Percentiles rank a stretch among this genome's conserved stretches.
Conservation (phyloP, 2,113 vertebrate species). For the Typhlomys cinereus region DNA sequence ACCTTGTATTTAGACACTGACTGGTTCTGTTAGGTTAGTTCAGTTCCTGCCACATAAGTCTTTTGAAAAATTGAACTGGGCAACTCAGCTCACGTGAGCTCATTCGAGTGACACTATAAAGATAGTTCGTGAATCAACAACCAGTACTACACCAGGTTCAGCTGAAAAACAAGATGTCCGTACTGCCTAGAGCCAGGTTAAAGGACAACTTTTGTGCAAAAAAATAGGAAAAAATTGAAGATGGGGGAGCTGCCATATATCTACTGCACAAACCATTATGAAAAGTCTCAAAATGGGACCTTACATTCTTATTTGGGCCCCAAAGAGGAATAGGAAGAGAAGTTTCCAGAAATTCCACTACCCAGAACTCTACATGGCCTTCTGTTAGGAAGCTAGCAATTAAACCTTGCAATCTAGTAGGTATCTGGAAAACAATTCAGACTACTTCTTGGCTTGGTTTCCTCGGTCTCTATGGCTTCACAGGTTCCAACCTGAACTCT, state of each 20-base stretch:
- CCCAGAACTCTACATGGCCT: background rate
- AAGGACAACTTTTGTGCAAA: background rate
- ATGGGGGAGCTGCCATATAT: background rate
- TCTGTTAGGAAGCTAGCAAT: background rate
- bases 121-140: constrained; percentile 39
- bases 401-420: background rate
- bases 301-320: background rate
- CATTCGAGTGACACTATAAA: background rate
- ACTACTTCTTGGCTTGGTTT: background rate
- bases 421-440: background rate
- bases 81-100: background rate
- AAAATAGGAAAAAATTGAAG: background rate
- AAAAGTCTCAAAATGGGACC: background rate
- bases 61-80: constrained; percentile 26
- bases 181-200: background rate
- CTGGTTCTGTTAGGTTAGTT: background rate
- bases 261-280: background rate
- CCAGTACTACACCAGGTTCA: background rate
- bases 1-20: background rate
- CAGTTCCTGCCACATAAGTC: background rate
- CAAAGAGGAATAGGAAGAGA: background rate
- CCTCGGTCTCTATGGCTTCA: background rate
- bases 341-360: constrained; percentile 22
- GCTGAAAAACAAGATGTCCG: background rate
- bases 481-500: constrained; percentile 1